Percentiles rank a stretch among this genome's conserved stretches.
phyloP scores from a whole-genome alignment of 2,797 vertebrate genomes.

The Arrhamphus sclerolepis region DNA sequence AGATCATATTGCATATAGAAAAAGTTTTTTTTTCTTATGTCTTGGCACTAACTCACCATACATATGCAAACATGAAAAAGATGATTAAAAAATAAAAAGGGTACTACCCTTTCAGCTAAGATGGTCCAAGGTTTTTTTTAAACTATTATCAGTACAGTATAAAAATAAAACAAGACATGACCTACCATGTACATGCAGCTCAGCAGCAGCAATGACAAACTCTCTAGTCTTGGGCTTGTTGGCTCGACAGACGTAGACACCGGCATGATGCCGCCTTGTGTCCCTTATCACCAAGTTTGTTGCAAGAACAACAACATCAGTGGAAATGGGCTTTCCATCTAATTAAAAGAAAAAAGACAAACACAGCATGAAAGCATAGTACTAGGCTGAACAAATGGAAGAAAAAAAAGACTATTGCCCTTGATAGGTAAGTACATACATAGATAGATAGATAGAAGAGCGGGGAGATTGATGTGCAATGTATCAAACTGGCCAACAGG shows the following conservation, averaged over 20 bases:
- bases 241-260: constrained; percentile 93
- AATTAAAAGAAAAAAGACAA: constrained; percentile 48
- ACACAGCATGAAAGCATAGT: constrained; percentile 17
- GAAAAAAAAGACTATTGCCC: neutral
- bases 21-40: no score
- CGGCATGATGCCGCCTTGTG: constrained; percentile 88
- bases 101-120: no score
- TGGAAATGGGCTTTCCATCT: constrained; percentile 94
- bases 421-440: no score
- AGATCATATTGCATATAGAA: no score
- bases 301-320: constrained; percentile 91
- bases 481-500: constrained; percentile 52
- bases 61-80: no score
- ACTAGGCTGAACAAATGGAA: constrained; percentile 16
- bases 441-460: constrained; percentile 10
- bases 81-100: no score
- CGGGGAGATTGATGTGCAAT: constrained; percentile 38
- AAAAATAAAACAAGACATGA: neutral
- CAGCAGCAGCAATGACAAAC: constrained; percentile 88
- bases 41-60: no score
- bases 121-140: no score
- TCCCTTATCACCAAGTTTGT: constrained; percentile 92
- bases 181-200: constrained; percentile 92
- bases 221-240: constrained; percentile 94
- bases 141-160: no score